Conservation (phyloP, 1,140 invertebrate genomes). For the Aricia agestis region DNA sequence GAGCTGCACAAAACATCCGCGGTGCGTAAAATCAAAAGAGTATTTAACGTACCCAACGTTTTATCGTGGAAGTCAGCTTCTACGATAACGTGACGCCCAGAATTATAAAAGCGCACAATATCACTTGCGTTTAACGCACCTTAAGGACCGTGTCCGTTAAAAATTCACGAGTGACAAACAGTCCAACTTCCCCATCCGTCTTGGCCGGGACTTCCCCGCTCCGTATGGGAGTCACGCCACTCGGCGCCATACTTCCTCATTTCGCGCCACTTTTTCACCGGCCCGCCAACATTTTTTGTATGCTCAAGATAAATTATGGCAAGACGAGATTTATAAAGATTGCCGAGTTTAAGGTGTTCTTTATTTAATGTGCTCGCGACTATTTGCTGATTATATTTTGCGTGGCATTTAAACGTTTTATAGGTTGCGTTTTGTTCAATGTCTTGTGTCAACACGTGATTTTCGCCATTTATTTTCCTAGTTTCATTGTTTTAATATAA, state of each 20-base stretch:
- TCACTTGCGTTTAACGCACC: not conserved
- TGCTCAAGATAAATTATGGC: slow-evolving; percentile 30
- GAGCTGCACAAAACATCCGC: too few species aligned
- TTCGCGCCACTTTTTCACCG: slow-evolving; percentile 33
- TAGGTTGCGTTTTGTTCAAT: not conserved
- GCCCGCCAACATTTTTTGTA: slow-evolving; percentile 30
- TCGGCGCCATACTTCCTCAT: slow-evolving; percentile 37
- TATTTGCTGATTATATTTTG: not conserved
- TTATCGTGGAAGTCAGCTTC: too few species aligned
- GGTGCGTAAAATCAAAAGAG: too few species aligned
- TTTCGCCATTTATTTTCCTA: not conserved
- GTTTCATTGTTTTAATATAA: too few species aligned
- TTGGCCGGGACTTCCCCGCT: slow-evolving; percentile 24
- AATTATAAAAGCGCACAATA: not conserved
- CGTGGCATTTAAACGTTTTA: not conserved
- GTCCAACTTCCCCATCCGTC: slow-evolving; percentile 35
- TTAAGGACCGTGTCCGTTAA: slow-evolving; percentile 23
- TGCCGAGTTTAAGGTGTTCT: slow-evolving; percentile 8
- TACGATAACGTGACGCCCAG: too few species aligned
- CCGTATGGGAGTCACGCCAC: slow-evolving; percentile 43
- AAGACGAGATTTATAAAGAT: slow-evolving; percentile 32
- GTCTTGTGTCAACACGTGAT: not conserved
- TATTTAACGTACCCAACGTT: too few species aligned
- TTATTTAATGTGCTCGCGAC: not conserved
- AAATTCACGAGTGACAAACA: slow-evolving; percentile 48